Evolutionary conservation across 2,113 vertebrate species (phyloP), one percentile per base, ranked within the genome.

Genomic region (Origma solitaria): DNA sequence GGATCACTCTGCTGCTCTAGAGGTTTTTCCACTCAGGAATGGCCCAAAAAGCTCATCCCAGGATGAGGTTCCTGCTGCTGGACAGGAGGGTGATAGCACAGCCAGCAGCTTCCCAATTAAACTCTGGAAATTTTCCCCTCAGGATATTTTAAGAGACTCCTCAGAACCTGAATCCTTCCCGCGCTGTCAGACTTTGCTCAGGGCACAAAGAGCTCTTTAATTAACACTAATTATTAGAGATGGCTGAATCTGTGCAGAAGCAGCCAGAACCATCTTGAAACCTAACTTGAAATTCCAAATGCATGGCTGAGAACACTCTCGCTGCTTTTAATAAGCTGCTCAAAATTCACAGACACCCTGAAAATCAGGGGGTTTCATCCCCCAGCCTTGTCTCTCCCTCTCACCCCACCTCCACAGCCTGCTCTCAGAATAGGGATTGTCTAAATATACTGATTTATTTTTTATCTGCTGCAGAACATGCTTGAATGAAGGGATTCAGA

Each of bases 171-270:
- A 35, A 61, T 86, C 60, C n/a, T 82, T 78, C 76, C 86, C 5
- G 3, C 0, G 0, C 82, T 65, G 83, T 88, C 91, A 88, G 87
- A 58, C 78, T 62, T 65, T 20, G 78, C 92, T 92, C 11, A 9
- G 82, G 80, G 93, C 96, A 57, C 15, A 7, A 71, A 88, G 72
- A 68, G 76, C 90, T 88, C 95, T 93, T 92, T 96, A 97, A 91
- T 95, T 92, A 96, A 71, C 65, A 45, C 61, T 65, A 86, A 90
- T 96, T 95, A 90, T 78, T 76, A 81, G 92, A 78, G 92, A 83
- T 78, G 85, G 90, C 60, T 66, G 80, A 78, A 58, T 68, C 79
- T 78, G 69, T 33, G 93, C 75, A 12, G 69, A 54, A 76, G 84
- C 81, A 85, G 70, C 44, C 42, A 65, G 91, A 92, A 8, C 51